Evolutionary conservation across 2,797 vertebrate genomes (phyloP), one percentile per base, ranked within the genome.

Genomic region (Chloroceryle inda): DNA sequence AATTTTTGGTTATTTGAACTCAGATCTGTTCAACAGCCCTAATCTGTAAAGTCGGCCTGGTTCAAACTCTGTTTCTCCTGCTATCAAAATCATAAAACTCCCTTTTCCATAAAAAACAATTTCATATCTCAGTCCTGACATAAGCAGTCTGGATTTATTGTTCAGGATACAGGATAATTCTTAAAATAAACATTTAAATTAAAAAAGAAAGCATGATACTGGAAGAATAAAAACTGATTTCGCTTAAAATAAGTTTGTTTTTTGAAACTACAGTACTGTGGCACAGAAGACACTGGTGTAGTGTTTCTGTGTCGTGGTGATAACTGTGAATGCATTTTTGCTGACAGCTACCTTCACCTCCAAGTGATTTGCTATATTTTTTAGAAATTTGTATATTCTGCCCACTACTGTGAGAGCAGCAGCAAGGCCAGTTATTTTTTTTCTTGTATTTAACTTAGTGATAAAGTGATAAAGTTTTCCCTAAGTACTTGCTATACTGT

Each of bases 311-410:
- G 24, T 69, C 38, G 37, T 5, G 8, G 26, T 58, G 19, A 44
- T 52, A 35, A 12, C 20, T 76, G 38, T 75, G 55, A 55, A 37
- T 69, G 22, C 13, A 11, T 72, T 84, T 93, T 72, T 75, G 29
- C 13, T 61, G 27, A 19, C 9, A 47, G 37, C 14, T 17, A 1
- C 9, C 9, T 31, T 24, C 24, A 62, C 12, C 8, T 80, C 27
- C 31, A 56, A 29, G 31, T 27, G n/a, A 37, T 78, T 78, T 75
- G 10, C 19, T 69, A 1, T 69, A 2, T 62, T 52, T 59, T 62
- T 42, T 37, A 0, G 0, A 33, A 69, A 45, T 6, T 8, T n/a
- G 2, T n/a, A 3, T 47, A 14, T 61, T 79, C 66, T 62, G 26
- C 44, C 20, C 8, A 11, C 22, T 52, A 13, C 10, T 22, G 3